phyloP scores from a whole-genome alignment of 2,888 invertebrate genomes.

The Buathra laborator region DNA sequence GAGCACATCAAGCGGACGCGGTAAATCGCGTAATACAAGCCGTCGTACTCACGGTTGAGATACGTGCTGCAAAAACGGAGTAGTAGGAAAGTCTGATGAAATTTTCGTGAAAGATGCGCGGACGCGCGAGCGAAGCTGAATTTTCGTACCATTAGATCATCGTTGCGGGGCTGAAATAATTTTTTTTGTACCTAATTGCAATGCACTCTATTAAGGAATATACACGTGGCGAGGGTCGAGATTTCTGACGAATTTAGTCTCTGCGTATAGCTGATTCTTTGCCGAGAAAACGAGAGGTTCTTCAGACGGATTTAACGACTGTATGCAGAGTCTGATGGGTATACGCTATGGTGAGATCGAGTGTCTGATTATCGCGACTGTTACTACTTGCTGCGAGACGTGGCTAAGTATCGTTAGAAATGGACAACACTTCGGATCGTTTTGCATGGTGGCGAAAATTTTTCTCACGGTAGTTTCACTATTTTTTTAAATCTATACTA shows the following conservation, averaged over 20 bases:
- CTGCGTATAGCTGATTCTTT: conserved; percentile 25
- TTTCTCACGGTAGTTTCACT: background rate
- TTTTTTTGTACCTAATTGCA: conserved; percentile 41
- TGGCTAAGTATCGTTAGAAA: background rate
- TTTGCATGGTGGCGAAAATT: background rate
- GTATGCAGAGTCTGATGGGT: background rate
- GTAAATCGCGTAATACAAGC: background rate
- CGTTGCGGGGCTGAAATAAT: background rate
- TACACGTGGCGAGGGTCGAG: conserved; percentile 17
- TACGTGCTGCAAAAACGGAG: conserved; percentile 32
- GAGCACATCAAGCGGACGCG: background rate
- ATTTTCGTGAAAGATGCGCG: conserved; percentile 51
- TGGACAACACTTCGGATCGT: background rate
- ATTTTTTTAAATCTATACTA: background rate
- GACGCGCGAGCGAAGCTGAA: conserved; percentile 20
- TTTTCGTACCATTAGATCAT: conserved; percentile 11
- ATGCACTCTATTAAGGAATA: conserved; percentile 39
- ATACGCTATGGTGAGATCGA: conserved; percentile 23
- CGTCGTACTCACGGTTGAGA: conserved; percentile 16
- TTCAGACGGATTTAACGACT: conserved; percentile 20
- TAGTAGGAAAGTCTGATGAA: conserved; percentile 52
- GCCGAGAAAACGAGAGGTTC: conserved; percentile 22
- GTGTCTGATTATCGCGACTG: conserved; percentile 47
- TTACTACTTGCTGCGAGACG: conserved; percentile 32
- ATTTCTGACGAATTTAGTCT: conserved; percentile 9